phyloP scores from a whole-genome alignment of 92 coral and sea anemone species.

The Pocillopora meandrina region DNA sequence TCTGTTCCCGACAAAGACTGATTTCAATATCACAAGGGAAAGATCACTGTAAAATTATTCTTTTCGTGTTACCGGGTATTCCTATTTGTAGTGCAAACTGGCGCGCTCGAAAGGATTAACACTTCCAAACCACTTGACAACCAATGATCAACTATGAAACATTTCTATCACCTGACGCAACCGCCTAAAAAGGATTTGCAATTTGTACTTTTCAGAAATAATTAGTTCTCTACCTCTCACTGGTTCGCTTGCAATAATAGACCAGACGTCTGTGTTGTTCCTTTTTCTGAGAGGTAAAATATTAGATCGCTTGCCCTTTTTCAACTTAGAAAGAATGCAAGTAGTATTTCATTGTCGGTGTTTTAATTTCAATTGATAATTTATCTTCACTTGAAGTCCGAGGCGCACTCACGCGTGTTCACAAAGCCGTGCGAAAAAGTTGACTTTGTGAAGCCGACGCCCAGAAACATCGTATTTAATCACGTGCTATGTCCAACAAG shows the following conservation, averaged over 20 bases:
- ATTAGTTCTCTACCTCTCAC: not conserved
- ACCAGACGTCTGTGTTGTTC: not conserved
- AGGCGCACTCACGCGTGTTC: slow-evolving; percentile 4
- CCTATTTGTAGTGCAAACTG: not conserved
- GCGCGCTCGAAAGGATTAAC: slow-evolving; percentile 8
- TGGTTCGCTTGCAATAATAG: slow-evolving; percentile 7
- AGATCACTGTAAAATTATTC: not conserved
- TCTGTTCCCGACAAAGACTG: not conserved
- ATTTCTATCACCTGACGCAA: slow-evolving; percentile 13
- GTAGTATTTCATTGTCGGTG: not conserved
- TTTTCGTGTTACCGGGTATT: not conserved
- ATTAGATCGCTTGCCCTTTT: not conserved
- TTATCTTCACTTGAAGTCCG: not conserved
- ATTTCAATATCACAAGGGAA: not conserved
- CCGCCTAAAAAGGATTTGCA: slow-evolving; percentile 4
- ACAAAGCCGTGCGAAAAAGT: slow-evolving; percentile 1
- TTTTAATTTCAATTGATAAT: slow-evolving; percentile 3
- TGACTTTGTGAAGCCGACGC: not conserved
- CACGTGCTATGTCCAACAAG: not conserved
- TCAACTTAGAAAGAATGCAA: not conserved
- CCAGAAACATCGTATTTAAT: not conserved
- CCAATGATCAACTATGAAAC: slow-evolving; percentile 11
- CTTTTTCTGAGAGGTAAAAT: not conserved
- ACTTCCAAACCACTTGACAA: slow-evolving; percentile 29
- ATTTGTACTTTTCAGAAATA: slow-evolving; percentile 3